phyloP scores from a whole-genome alignment of 2,888 invertebrate species.

The Spilosoma lubricipeda region DNA sequence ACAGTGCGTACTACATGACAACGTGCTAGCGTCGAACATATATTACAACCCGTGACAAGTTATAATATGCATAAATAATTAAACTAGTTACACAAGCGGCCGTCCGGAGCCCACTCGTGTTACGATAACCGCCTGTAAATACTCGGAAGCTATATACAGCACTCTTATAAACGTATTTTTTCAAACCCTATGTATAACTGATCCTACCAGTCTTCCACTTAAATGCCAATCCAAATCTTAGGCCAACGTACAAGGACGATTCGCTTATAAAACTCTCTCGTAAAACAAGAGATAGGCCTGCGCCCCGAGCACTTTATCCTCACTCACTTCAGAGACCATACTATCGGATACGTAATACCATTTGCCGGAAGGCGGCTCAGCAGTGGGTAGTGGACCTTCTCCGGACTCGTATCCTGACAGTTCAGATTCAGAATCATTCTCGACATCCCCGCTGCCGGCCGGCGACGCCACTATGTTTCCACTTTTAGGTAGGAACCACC shows the following conservation, averaged over 20 bases:
- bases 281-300: conserved; percentile 99
- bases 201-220: conserved; percentile 75
- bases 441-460: conserved; percentile 56
- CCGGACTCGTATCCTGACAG: conserved; percentile 86
- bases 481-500: conserved; percentile 90
- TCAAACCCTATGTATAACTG: conserved; percentile 52
- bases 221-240: conserved; percentile 70
- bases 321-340: conserved; percentile 92
- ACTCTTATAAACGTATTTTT: conserved; percentile 48
- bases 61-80: conserved; percentile 51
- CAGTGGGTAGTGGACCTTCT: conserved; percentile 70
- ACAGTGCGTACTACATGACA: not conserved
- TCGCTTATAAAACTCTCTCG: conserved; percentile 92
- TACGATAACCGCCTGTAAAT: conserved; percentile 43
- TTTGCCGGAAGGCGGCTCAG: conserved; percentile 88
- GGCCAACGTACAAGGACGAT: conserved; percentile 43
- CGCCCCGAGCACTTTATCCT: conserved; percentile 92
- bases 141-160: conserved; percentile 72
- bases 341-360: conserved; percentile 99
- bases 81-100: conserved; percentile 38
- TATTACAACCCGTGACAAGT: conserved; percentile 34
- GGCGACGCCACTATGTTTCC: conserved; percentile 84
- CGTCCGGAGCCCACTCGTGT: conserved; percentile 36
- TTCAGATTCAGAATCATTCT: conserved; percentile 85
- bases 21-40: conserved; percentile 1